Base-by-base conservation (phyloP, 2,113 vertebrate species). In the Lanius collurio region DNA sequence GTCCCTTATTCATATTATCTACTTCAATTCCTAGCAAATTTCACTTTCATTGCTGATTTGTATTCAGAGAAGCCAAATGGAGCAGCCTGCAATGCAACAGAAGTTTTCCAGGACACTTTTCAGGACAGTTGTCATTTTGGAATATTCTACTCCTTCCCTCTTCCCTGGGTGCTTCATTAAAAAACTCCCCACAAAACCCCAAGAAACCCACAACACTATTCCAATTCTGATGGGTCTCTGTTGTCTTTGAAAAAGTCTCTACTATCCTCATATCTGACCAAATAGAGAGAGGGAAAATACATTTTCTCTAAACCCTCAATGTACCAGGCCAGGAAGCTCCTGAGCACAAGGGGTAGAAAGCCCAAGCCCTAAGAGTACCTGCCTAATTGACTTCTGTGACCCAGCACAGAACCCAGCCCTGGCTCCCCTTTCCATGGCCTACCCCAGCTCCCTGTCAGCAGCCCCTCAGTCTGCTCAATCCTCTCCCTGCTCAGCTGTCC, bases 11-110 rank as follows among this genome's bases (percentile, higher is more conserved):
- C 52, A 27, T 35, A 67, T 69, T 64, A 65, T 56, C 69, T 82
- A 7, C 64, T 93, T 82, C 28, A 85, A 53, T 56, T 83, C 55
- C 47, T 44, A 94, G 56, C 60, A 91, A 88, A 93, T 75, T 64
- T 70, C 60, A 35, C 64, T 88, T 88, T 30, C 77, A 31, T 13
- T 64, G 50, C 50, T 64, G 59, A 74, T 77, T 80, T 64, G n/a
- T 65, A 80, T 76, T 76, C 79, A 82, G 39, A 87, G 62, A 90
- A 71, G 76, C 37, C 90, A 84, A 35, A 59, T 5, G 10, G 49
- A 90, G 37, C 50, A 83, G 70, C 26, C 68, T 77, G 47, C 33
- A 89, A 63, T 52, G 47, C 75, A 96, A 46, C 20, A 47, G 22
- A 31, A 85, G 17, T 8, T 24, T 37, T 14, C 35, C 50, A 47